Percentiles rank a stretch among this genome's conserved stretches.
Conservation (phyloP, 30 jellyfish, hydroid and myxozoan species). For the Mastigias papua region DNA sequence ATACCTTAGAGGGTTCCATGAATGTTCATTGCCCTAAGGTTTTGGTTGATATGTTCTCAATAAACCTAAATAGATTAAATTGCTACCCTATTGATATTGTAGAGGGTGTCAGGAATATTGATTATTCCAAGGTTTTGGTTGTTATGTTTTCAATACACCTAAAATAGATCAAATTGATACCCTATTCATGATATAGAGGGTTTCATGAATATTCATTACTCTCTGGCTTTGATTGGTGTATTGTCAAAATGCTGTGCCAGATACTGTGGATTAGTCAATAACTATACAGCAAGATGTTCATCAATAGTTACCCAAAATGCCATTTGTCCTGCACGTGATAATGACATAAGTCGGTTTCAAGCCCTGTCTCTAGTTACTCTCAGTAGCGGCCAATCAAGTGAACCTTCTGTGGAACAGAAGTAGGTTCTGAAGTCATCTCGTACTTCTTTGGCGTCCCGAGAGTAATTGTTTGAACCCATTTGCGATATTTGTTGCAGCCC, state of each 20-base stretch:
- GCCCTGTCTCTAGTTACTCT: constrained; percentile 21
- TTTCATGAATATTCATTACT: not conserved
- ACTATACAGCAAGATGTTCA: not conserved
- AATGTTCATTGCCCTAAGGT: too few species aligned
- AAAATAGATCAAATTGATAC: too few species aligned
- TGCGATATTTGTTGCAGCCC: constrained; percentile 22
- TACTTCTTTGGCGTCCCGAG: constrained; percentile 35
- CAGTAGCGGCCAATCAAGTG: constrained; percentile 17
- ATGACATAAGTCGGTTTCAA: not conserved
- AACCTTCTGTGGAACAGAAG: constrained; percentile 30
- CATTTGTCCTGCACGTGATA: not conserved
- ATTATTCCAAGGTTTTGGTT: too few species aligned
- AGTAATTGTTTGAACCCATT: constrained; percentile 36
- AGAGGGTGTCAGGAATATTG: too few species aligned
- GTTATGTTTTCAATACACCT: too few species aligned
- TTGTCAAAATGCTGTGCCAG: not conserved
- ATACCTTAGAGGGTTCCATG: too few species aligned
- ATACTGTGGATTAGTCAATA: not conserved
- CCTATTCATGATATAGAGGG: not conserved
- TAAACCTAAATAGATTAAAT: too few species aligned
- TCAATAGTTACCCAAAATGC: not conserved
- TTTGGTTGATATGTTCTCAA: too few species aligned
- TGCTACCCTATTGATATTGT: not conserved
- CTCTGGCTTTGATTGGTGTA: not conserved
- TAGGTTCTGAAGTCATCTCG: constrained; percentile 33